phyloP scores from a whole-genome alignment of 2,888 invertebrate genomes.

The Synergus itoensis region DNA sequence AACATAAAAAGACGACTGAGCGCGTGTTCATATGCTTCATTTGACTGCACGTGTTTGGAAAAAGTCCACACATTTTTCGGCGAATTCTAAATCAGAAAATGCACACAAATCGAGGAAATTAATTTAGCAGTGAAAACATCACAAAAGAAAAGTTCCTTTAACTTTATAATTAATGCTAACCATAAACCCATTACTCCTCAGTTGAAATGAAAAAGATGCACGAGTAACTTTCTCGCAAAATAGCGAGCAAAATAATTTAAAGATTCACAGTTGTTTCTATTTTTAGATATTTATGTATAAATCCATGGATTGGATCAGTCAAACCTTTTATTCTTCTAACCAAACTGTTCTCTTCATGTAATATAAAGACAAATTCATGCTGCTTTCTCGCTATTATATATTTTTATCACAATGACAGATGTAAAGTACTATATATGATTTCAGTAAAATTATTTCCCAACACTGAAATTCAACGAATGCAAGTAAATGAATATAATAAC shows the following conservation, averaged over 20 bases:
- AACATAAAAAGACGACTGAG: not conserved
- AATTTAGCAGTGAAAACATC: not conserved
- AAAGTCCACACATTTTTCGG: not conserved
- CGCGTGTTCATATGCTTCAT: not conserved
- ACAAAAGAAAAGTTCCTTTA: too few relatives aligned
- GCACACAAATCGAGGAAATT: not conserved
- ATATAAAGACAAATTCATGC: too few relatives aligned
- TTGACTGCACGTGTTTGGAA: constrained; percentile 1
- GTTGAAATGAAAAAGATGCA: not conserved
- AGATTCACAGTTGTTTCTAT: not conserved
- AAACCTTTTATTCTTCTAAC: too few relatives aligned
- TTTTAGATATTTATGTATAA: not conserved
- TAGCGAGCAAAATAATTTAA: not conserved
- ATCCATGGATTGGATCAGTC: too few relatives aligned
- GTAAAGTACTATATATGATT: not conserved
- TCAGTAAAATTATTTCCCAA: not conserved
- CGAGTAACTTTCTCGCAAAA: not conserved
- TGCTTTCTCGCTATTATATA: too few relatives aligned
- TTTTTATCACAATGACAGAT: not conserved
- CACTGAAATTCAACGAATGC: not conserved
- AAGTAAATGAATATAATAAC: not conserved
- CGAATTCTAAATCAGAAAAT: constrained; percentile 20
- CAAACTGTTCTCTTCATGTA: too few relatives aligned
- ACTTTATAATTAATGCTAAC: too few relatives aligned
- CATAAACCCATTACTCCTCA: not conserved